A percentile compares a stretch with the other conserved stretches of the same genome.
These are phyloP conservation scores for Cataglyphis livida DNA, from an alignment of 2,888 invertebrate species.

Conservation along the genomic window DNA sequence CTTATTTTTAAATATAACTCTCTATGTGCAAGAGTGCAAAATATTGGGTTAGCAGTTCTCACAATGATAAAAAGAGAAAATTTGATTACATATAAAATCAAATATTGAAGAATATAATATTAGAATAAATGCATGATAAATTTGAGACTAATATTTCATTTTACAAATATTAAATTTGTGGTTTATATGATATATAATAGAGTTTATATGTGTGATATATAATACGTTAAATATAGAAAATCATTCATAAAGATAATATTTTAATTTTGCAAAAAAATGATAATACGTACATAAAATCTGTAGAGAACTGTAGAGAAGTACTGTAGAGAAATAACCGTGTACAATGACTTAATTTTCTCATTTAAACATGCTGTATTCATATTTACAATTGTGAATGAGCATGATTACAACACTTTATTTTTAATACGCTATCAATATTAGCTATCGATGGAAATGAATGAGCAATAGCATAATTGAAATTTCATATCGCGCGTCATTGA, in stretches of 20 bases:
- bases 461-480: constrained; percentile 27
- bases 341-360: background rate
- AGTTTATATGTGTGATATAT: background rate
- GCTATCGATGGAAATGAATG: constrained; percentile 27
- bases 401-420: constrained; percentile 31
- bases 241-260: background rate
- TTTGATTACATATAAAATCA: background rate
- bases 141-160: background rate
- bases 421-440: constrained; percentile 14
- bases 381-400: constrained; percentile 17
- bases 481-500: constrained; percentile 27
- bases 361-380: background rate
- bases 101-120: background rate
- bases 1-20: background rate
- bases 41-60: background rate
- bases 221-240: background rate
- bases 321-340: background rate
- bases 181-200: background rate
- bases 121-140: background rate
- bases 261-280: background rate
- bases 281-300: background rate
- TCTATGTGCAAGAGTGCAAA: background rate
- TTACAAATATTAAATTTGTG: background rate
- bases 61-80: background rate
- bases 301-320: too few species aligned